phyloP scores from a whole-genome alignment of 2,888 invertebrate genomes.

The Nephrotoma guestfalica region DNA sequence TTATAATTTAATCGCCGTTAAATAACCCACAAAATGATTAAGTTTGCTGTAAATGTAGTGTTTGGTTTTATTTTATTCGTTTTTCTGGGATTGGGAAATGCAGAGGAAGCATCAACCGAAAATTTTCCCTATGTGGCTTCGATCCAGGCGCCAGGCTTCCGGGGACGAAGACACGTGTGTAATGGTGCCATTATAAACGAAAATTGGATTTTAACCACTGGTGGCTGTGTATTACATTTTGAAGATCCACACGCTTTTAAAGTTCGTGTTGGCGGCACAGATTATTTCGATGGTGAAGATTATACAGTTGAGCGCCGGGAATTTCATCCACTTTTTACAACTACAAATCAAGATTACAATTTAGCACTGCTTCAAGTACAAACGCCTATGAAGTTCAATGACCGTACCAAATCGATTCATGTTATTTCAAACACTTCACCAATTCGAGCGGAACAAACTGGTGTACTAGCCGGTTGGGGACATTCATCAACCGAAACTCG shows the following conservation, averaged over 20 bases:
- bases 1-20: background rate
- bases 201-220: background rate
- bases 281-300: background rate
- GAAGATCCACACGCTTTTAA: background rate
- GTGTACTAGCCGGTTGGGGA: background rate
- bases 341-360: background rate
- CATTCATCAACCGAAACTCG: background rate
- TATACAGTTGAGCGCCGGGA: background rate
- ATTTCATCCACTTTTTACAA: background rate
- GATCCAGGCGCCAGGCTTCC: background rate
- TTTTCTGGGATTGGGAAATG: background rate
- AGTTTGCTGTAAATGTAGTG: background rate
- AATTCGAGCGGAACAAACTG: background rate
- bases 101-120: background rate
- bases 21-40: background rate
- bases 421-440: background rate
- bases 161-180: background rate
- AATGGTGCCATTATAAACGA: slow-evolving; percentile 17
- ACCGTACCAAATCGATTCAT: background rate
- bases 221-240: background rate
- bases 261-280: background rate
- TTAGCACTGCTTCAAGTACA: background rate
- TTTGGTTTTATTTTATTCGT: background rate
- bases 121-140: background rate
- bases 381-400: background rate